Evolutionary conservation across 2,888 invertebrate species (phyloP), one percentile per base, ranked within the genome.

Genomic region (Tryphoninae sp.): DNA sequence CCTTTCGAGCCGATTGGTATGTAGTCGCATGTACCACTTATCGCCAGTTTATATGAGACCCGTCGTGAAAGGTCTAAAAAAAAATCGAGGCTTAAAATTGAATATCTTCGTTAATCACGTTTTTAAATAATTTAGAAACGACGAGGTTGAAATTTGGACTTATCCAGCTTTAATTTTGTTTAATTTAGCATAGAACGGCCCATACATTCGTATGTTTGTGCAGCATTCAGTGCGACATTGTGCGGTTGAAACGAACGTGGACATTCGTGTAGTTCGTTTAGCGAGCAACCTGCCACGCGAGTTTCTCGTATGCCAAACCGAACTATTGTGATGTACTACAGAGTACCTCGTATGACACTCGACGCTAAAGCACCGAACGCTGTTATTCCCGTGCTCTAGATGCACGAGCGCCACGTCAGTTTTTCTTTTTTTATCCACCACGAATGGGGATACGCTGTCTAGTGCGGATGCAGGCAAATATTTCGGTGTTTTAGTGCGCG

Each of bases 221-320:
- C 26, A 23, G 19, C 8, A 49, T 23, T 45, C 33, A 33, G 23
- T 65, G 49, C 62, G 55, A 33, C 49, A 79, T 82, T 68, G 68
- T 67, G 6, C 73, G 73, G 58, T 64, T 19, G 55, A 19, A 55
- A 55, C 33, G 68, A 51, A 19, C 53, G 61, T 42, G 42, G 76
- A 68, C 72, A 68, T 58, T 68, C 11, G 69, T 75, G 55, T 58
- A 69, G 55, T 64, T 73, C 61, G 62, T 79, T 82, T 76, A 72
- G 61, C 72, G 76, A 76, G 69, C 59, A 42, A 80, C 76, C 68
- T 72, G 80, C 79, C 82, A 76, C 80, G 72, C 76, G 68, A 61
- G 77, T 73, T 58, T 45, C 76, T 61, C 58, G n/a, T 22, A 26
- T 67, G 42, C 61, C 61, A 64, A 69, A 80, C 72, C 53, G 65